Percentiles rank a stretch among this genome's conserved stretches.
phyloP scores from a whole-genome alignment of 1,140 invertebrate species.

The Papilio polyxenes region DNA sequence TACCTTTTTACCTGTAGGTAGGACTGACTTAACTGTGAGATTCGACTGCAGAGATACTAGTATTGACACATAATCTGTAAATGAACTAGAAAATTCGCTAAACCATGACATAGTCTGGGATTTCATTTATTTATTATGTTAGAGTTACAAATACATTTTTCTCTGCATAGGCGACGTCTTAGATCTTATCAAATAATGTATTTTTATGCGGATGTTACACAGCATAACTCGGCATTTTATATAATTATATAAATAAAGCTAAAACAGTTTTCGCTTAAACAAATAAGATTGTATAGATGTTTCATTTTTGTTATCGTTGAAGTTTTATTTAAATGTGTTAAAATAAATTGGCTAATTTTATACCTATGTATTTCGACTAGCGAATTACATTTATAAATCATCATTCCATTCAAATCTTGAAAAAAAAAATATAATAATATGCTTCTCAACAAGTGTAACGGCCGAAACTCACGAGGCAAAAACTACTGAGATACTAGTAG shows the following conservation, averaged over 20 bases:
- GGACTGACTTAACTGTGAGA: too few species aligned
- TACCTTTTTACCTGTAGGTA: too few species aligned
- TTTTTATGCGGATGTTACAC: constrained; percentile 10
- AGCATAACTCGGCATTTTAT: background rate
- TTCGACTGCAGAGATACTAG: too few species aligned
- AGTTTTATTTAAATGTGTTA: background rate
- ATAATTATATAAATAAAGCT: background rate
- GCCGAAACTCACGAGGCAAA: too few species aligned
- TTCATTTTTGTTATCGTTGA: background rate
- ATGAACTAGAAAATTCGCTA: background rate
- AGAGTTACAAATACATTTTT: constrained; percentile 16
- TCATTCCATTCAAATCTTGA: too few species aligned
- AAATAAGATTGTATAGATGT: background rate
- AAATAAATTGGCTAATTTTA: background rate
- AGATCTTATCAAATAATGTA: constrained; percentile 23
- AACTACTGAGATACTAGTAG: too few species aligned
- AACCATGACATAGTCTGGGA: background rate
- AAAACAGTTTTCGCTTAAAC: background rate
- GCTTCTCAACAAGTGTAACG: too few species aligned
- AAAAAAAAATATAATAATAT: too few species aligned
- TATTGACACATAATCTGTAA: background rate
- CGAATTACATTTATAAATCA: too few species aligned
- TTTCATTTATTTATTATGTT: background rate
- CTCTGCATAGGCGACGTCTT: background rate
- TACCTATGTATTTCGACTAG: background rate